phyloP scores from a whole-genome alignment of 2,888 invertebrate species.

The Dicycla oo region DNA sequence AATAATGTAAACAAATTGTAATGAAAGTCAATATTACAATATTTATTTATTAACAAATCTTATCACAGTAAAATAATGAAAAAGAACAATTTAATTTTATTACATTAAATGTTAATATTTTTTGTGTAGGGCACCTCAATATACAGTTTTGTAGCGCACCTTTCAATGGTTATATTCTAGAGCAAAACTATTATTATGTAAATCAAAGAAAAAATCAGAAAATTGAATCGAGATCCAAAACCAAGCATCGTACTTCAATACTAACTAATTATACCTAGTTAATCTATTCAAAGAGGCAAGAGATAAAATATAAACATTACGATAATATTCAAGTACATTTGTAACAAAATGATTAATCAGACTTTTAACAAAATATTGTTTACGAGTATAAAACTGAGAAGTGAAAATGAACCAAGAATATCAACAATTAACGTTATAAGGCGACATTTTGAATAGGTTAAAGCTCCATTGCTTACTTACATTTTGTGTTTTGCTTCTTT shows the following conservation, averaged over 20 bases:
- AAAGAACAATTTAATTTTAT: neutral
- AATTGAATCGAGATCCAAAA: slow-evolving; percentile 3
- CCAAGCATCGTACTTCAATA: neutral
- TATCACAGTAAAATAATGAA: neutral
- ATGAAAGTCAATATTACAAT: neutral
- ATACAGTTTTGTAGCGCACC: neutral
- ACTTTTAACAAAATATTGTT: neutral
- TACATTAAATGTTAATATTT: too few species aligned
- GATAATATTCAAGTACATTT: too few species aligned
- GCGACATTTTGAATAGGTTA: neutral
- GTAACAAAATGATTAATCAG: too few species aligned
- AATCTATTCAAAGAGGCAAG: neutral
- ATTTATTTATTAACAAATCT: neutral
- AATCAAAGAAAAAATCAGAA: neutral
- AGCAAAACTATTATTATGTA: neutral
- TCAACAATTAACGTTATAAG: neutral
- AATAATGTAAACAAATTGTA: neutral
- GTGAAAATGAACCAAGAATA: neutral
- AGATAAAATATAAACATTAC: neutral
- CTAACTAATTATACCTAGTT: neutral
- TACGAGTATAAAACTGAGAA: neutral
- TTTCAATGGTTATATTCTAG: neutral
- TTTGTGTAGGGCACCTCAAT: neutral
- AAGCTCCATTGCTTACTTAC: neutral
- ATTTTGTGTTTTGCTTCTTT: neutral